Conservation (phyloP, 1,140 invertebrate species). For the Scaptomyza graminum region DNA sequence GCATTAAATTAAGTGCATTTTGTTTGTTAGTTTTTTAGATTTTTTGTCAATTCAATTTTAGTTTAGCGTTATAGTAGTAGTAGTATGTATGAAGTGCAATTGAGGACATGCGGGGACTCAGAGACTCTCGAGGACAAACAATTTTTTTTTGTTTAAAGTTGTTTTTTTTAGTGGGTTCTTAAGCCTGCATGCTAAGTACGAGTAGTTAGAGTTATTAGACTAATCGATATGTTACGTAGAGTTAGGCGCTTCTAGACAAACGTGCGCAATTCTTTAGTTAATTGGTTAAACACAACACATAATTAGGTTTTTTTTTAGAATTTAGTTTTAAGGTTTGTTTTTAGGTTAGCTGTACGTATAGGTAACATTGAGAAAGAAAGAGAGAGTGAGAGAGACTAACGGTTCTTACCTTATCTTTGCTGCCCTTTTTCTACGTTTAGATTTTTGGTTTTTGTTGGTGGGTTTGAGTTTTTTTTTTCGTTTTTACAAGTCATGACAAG, state of each 20-base stretch:
- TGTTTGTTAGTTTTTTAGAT: constrained; percentile 7
- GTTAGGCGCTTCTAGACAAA: constrained; percentile 59
- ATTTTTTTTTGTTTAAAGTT: neutral
- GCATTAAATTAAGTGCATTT: constrained; percentile 35
- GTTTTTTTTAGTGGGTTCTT: constrained; percentile 9
- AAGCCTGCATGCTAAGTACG: constrained; percentile 32
- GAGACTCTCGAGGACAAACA: constrained; percentile 4
- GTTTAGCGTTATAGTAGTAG: constrained; percentile 16
- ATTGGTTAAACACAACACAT: constrained; percentile 62
- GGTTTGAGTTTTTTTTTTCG: constrained; percentile 68
- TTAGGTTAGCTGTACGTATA: constrained; percentile 43
- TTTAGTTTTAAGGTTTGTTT: constrained; percentile 4
- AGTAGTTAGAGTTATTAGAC: constrained; percentile 7
- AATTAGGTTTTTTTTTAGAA: constrained; percentile 34
- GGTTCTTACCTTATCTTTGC: constrained; percentile 90
- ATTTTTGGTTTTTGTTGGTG: constrained; percentile 58
- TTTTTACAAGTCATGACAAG: constrained; percentile 77
- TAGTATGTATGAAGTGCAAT: constrained; percentile 39
- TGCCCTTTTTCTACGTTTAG: constrained; percentile 90
- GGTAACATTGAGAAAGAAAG: constrained; percentile 32
- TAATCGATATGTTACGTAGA: constrained; percentile 45
- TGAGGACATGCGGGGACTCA: constrained; percentile 24
- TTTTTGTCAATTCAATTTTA: constrained; percentile 5
- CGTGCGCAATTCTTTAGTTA: constrained; percentile 49
- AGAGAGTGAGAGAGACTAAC: constrained; percentile 44